Base-by-base conservation (phyloP, 2,888 invertebrate species). In the Nephrotoma appendiculata region DNA sequence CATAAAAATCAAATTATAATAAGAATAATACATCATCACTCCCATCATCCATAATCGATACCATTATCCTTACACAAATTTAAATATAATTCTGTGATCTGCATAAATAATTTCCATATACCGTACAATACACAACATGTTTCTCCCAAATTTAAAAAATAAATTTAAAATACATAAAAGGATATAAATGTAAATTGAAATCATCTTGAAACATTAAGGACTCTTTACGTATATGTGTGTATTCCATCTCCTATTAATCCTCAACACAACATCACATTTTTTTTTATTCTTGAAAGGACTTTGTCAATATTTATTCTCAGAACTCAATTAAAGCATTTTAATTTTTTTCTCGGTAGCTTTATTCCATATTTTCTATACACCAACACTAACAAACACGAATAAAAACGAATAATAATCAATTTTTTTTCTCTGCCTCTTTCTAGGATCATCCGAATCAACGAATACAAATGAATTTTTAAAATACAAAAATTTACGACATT, bases 391-490 rank as follows among this genome's bases (percentile, higher is more conserved):
- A 57, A 57, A 57, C 31, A 15, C 2, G 15, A 15, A 52, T 52
- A 31, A 31, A 31, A 31, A 52, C 15, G 71, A 31, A 71, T 9
- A 71, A 31, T 71, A 71, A 71, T 41, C 42, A 42, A 84, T 84
- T 84, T 84, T 83, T n/a, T 83, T 83, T 41, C 42, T 84, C 15
- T 42, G n/a, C 15, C 15, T 43, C 43, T n/a, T 84, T 43, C 84
- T 43, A 84, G 84, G 84, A 41, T 84, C 84, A 43, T 84, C 84
- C 41, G 84, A 84, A 84, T 84, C 84, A 84, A 42, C 84, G 84
- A 84, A 84, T 15, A 84, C 84, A 84, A 84, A 84, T 84, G 84
- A 84, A 84, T 84, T 84, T 43, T 42, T 84, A 84, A 84, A 84
- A 84, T 43, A 84, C 15, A 84, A 84, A 84, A 84, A 41, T 84